Percentiles rank a stretch among this genome's conserved stretches.
Evolutionary conservation across 2,888 invertebrate genomes (phyloP).

Genomic region (Carcina quercana): DNA sequence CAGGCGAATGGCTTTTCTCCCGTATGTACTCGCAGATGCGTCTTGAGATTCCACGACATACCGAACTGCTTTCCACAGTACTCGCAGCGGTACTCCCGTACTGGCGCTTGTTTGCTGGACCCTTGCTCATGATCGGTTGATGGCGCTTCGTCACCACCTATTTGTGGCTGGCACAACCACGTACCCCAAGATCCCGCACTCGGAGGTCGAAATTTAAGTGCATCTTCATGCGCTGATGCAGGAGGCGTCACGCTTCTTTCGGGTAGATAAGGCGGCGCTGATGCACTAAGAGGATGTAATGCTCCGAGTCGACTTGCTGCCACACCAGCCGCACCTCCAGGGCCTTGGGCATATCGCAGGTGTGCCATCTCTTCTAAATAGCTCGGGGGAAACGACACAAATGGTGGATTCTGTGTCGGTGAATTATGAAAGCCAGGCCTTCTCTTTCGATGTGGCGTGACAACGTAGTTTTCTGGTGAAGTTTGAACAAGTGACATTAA

Average conservation of each 20-base stretch:
- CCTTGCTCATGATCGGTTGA: slow-evolving; percentile 69
- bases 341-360: slow-evolving; percentile 75
- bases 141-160: slow-evolving; percentile 67
- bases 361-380: slow-evolving; percentile 82
- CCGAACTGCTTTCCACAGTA: slow-evolving; percentile 94
- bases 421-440: slow-evolving; percentile 91
- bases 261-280: slow-evolving; percentile 82
- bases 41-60: slow-evolving; percentile 95
- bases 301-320: slow-evolving; percentile 69
- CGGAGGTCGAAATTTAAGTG: slow-evolving; percentile 78
- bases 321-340: slow-evolving; percentile 74
- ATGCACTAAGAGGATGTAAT: slow-evolving; percentile 79
- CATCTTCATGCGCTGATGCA: slow-evolving; percentile 71
- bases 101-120: slow-evolving; percentile 76
- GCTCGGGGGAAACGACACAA: slow-evolving; percentile 86
- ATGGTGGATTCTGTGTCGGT: slow-evolving; percentile 90
- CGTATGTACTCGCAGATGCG: slow-evolving; percentile 90
- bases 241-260: slow-evolving; percentile 78
- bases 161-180: slow-evolving; percentile 79
- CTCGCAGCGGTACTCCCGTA: slow-evolving; percentile 90
- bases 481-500: slow-evolving; percentile 79
- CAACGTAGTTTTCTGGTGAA: slow-evolving; percentile 88
- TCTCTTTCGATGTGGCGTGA: slow-evolving; percentile 90
- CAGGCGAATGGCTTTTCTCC: slow-evolving; percentile 94
- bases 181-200: slow-evolving; percentile 83